phyloP scores from a whole-genome alignment of 2,113 vertebrate genomes.

The Myotis lucifugus region DNA sequence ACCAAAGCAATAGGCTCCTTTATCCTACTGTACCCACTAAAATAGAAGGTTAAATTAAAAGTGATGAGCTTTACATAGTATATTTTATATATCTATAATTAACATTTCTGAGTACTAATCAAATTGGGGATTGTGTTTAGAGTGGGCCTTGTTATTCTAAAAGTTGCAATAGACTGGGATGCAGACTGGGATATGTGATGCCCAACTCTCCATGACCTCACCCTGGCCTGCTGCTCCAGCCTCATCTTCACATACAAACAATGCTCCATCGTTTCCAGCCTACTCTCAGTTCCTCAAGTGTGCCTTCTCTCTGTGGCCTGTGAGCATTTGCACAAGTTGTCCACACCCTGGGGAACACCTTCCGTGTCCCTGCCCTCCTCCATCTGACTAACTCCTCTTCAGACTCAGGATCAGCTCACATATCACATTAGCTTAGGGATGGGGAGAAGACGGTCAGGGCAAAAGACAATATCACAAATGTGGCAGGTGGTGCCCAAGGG shows the following conservation, averaged over 20 bases:
- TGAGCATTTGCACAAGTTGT: not conserved
- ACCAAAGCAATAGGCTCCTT: not conserved
- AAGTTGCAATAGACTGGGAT: not conserved
- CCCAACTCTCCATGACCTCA: accelerated
- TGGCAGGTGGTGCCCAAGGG: not conserved
- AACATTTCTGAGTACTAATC: not conserved
- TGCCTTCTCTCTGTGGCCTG: not conserved
- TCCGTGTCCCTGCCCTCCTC: not conserved
- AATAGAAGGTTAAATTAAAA: not conserved
- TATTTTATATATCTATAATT: not conserved
- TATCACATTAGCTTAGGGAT: not conserved
- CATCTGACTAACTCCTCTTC: not conserved
- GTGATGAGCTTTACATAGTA: not conserved
- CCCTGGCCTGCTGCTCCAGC: no score
- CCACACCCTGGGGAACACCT: not conserved
- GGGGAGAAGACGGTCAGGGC: not conserved
- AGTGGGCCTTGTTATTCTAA: not conserved
- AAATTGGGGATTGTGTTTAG: not conserved
- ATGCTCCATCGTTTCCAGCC: not conserved
- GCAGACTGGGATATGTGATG: no score
- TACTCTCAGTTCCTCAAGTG: not conserved
- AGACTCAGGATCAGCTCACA: not conserved
- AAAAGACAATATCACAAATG: not conserved
- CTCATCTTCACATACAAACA: no score
- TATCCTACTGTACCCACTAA: not conserved